Evolutionary conservation across 2,113 vertebrate genomes (phyloP).

Genomic region (Lipophrys pholis): DNA sequence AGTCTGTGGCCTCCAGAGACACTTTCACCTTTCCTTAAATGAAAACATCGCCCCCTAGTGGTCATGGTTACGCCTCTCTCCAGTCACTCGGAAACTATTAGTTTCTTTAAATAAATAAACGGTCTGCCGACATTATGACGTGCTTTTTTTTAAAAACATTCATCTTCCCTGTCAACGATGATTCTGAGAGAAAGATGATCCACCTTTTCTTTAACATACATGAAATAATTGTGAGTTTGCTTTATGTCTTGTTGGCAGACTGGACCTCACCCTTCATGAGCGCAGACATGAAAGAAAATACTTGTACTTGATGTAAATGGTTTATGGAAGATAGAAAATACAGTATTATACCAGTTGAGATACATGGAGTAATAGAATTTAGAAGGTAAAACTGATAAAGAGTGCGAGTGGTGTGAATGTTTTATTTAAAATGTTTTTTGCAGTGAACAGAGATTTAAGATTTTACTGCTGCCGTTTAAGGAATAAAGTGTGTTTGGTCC

Average conservation of each 20-base stretch:
- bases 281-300: background rate
- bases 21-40: too few relatives aligned
- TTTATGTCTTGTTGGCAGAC: too few relatives aligned
- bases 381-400: background rate
- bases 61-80: too few relatives aligned
- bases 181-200: too few relatives aligned
- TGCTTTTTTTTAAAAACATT: too few relatives aligned
- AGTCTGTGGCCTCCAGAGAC: background rate
- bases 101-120: too few relatives aligned
- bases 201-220: too few relatives aligned
- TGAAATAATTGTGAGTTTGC: too few relatives aligned
- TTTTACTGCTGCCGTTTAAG: slow-evolving; percentile 3
- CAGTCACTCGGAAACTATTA: too few relatives aligned
- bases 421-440: background rate
- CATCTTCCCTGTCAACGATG: too few relatives aligned
- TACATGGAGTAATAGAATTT: background rate
- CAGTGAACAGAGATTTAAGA: background rate
- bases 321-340: background rate
- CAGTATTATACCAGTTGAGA: background rate
- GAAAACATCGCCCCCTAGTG: too few relatives aligned
- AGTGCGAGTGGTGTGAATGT: background rate
- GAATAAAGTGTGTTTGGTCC: background rate
- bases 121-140: too few relatives aligned
- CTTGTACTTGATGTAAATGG: background rate
- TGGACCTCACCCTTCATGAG: background rate